These are phyloP conservation scores for Ranitomeya imitator DNA, from an alignment of 2,113 vertebrate genomes.

Conservation along the genomic window DNA sequence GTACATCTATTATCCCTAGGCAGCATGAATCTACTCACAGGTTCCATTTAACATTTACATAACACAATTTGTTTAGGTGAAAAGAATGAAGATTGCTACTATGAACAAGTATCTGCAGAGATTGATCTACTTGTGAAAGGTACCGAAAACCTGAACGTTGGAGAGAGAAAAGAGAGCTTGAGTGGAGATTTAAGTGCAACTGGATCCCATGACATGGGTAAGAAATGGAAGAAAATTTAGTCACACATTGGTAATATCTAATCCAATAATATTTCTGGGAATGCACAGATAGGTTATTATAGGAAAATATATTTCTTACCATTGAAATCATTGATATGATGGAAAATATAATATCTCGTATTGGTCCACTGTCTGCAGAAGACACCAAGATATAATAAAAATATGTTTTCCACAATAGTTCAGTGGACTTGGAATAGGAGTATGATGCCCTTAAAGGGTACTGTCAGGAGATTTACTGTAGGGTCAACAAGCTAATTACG, in stretches of 20 bases:
- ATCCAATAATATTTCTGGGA: too few species aligned
- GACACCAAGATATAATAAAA: too few species aligned
- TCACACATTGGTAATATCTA: too few species aligned
- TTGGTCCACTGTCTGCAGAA: not conserved
- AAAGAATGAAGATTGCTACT: conserved; percentile 45
- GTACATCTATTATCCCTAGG: too few species aligned
- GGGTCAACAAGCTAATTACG: too few species aligned
- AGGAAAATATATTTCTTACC: not conserved
- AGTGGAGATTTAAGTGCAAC: accelerated
- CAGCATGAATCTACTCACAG: too few species aligned
- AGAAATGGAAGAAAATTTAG: conserved; percentile 36
- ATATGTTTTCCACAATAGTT: too few species aligned
- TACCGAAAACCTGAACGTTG: not conserved
- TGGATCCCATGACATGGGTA: not conserved
- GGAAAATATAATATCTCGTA: not conserved
- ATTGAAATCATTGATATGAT: not conserved
- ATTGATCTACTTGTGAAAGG: conserved; percentile 53
- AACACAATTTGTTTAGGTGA: not conserved
- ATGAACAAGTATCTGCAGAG: conserved; percentile 19
- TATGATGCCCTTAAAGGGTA: too few species aligned
- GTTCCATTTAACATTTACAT: not conserved
- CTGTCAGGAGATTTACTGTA: too few species aligned
- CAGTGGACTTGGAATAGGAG: too few species aligned
- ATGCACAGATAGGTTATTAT: too few species aligned
- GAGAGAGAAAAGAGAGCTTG: accelerated